A percentile compares a stretch with the other conserved stretches of the same genome.
These are phyloP conservation scores for Mastomys natalensis DNA, from an alignment of 2,113 vertebrate genomes.

Conservation along the genomic window DNA sequence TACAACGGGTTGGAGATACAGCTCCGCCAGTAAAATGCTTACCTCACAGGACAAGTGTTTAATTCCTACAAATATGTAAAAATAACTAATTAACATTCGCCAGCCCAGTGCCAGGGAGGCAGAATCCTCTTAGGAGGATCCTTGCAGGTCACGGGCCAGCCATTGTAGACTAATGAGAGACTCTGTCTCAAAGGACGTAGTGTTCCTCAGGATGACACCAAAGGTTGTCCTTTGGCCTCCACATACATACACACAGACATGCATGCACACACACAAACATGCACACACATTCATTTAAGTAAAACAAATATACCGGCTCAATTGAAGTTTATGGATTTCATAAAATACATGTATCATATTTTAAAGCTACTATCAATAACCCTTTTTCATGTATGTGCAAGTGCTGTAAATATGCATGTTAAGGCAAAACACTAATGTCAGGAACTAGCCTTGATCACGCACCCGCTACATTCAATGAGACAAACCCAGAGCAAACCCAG, in stretches of 20 bases:
- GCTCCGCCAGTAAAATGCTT: background rate
- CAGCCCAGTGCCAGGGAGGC: background rate
- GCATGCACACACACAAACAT: background rate
- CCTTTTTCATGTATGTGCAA: background rate
- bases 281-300: background rate
- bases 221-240: too few species aligned
- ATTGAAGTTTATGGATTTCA: background rate
- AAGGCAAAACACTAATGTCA: background rate
- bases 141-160: background rate
- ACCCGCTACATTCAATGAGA: background rate
- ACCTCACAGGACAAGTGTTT: background rate
- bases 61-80: background rate
- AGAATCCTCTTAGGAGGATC: background rate
- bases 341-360: constrained; percentile 1
- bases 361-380: background rate
- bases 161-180: background rate
- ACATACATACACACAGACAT: background rate
- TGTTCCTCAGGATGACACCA: background rate
- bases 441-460: background rate
- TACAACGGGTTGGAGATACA: background rate
- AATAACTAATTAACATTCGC: background rate
- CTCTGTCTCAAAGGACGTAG: background rate
- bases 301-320: background rate
- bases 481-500: background rate
- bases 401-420: background rate